Evolutionary conservation across 2,113 vertebrate genomes (phyloP), one percentile per base, ranked within the genome.

Genomic region (Trinectes maculatus): DNA sequence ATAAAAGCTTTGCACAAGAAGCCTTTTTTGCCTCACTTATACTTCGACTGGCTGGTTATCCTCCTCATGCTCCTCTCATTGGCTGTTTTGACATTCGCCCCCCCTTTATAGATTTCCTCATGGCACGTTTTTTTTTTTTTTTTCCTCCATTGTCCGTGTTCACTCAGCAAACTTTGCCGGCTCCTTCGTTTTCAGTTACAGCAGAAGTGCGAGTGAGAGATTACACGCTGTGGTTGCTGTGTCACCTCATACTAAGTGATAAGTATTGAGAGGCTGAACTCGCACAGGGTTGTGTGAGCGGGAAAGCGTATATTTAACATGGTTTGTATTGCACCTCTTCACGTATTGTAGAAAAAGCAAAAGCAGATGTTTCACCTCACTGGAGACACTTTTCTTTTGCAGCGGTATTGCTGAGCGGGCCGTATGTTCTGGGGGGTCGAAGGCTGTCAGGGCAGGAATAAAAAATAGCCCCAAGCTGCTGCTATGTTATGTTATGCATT

Each of bases 1-100:
- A 71, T 82, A 66, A 79, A 59, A 36, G 66, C 53, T 59, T 64
- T 64, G 25, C 62, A 29, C 46, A 40, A 36, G 40, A 34, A 49
- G 12, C 10, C 3, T 37, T 15, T 37, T 37, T 37, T 37, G 46
- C 36, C 0, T 59, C 48, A 44, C 69, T 58, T 28, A 26, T 2
- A 18, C 15, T 44, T 54, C 22, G 1, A 42, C 58, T 40, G 53
- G 19, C 63, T 67, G 46, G 12, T 43, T 65, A 56, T 51, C 52
- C 54, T 69, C 16, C 40, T 71, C 34, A 58, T 13, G 7, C 22
- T 8, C 10, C 44, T 68, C 26, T 18, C 4, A 59, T 18, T 21
- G 26, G 9, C n/a, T 66, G 46, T 13, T 39, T 24, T 37, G 25
- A 34, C 24, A 46, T 48, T 64, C 40, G 46, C 33, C 22, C 18